Evolutionary conservation across 2,113 vertebrate genomes (phyloP).

Genomic region (Struthio camelus): DNA sequence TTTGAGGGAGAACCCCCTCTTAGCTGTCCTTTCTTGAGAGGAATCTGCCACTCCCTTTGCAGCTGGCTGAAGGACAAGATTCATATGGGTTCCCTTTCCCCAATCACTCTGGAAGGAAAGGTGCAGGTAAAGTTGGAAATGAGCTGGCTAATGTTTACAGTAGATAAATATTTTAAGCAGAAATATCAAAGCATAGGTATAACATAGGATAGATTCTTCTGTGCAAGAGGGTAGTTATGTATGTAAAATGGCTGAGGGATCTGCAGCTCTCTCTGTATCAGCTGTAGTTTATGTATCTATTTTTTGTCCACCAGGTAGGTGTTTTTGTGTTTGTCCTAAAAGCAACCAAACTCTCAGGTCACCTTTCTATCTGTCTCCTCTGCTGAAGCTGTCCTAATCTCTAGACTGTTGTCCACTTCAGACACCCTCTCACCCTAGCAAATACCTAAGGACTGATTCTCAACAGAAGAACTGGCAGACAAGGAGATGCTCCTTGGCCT

Average conservation of each 20-base stretch:
- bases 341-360: neutral
- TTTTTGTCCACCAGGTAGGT: neutral
- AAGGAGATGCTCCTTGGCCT: neutral
- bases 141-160: neutral
- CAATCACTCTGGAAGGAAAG: neutral
- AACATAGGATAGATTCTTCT: neutral
- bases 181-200: neutral
- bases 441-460: neutral
- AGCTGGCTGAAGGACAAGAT: neutral
- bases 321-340: neutral
- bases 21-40: neutral
- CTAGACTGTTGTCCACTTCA: neutral
- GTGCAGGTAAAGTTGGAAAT: neutral
- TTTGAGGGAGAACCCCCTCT: neutral
- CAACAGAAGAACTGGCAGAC: neutral
- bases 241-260: neutral
- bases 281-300: neutral
- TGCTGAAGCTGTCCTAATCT: neutral
- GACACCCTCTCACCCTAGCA: neutral
- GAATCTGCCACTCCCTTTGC: neutral
- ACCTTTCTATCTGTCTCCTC: neutral
- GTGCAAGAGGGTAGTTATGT: neutral
- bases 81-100: neutral
- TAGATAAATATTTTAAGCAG: neutral
- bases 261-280: neutral